Evolutionary conservation across 2,113 vertebrate species (phyloP).

Genomic region (Paracanthobrama guichenoti): DNA sequence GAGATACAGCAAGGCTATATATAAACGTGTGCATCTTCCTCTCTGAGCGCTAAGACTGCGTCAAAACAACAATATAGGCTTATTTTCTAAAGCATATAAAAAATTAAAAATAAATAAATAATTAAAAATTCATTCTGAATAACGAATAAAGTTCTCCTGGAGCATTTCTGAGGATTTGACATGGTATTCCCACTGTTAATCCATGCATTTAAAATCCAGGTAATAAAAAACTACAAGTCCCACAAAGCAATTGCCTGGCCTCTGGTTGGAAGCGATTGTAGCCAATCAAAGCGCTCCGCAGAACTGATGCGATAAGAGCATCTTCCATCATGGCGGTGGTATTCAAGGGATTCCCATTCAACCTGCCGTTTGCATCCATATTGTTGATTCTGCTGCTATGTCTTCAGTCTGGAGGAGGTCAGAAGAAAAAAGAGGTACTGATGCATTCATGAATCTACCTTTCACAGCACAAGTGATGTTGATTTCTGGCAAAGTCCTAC

Average conservation of each 20-base stretch:
- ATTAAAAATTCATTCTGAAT: background rate
- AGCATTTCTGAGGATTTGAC: background rate
- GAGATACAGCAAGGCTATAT: background rate
- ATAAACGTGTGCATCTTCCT: background rate
- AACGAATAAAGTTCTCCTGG: background rate
- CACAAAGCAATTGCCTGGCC: constrained; percentile 1
- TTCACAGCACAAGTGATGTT: background rate
- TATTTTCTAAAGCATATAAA: background rate
- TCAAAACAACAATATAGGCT: background rate
- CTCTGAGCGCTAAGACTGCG: background rate
- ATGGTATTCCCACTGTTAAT: background rate
- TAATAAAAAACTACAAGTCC: constrained; percentile 51
- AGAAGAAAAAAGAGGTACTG: constrained; percentile 66
- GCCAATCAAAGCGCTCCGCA: constrained; percentile 39
- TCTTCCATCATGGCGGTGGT: constrained; percentile 62
- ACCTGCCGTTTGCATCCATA: constrained; percentile 38
- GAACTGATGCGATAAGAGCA: constrained; percentile 46
- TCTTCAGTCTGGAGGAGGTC: constrained; percentile 56
- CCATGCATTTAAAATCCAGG: background rate
- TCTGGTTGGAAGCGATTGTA: constrained; percentile 48
- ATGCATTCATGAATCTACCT: background rate
- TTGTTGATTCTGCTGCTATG: constrained; percentile 57
- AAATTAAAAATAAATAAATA: too few relatives aligned
- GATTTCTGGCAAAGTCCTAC: background rate
- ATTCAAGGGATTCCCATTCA: constrained; percentile 33